Evolutionary conservation across 1,140 invertebrate species (phyloP), one percentile per base, ranked within the genome.

Genomic region (Cyclargus thomasi): DNA sequence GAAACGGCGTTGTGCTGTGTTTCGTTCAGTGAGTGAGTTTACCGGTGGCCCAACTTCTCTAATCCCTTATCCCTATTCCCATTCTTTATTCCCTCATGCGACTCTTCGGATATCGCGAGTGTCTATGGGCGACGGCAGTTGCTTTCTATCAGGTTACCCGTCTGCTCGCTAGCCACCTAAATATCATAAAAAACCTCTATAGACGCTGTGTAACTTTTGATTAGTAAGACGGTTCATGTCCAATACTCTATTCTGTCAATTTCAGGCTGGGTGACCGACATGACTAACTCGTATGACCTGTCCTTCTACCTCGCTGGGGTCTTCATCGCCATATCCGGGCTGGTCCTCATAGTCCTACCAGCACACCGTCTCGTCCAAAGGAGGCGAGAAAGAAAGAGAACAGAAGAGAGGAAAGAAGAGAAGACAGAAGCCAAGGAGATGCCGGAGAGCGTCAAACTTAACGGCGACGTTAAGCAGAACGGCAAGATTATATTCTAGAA

Each of bases 271-370:
- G 86, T 97, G 6, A 95, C 94, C 82, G 96, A 97, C 81, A 91
- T 95, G 5, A 96, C 95, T 0, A 93, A 93, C 35, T 93, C 92
- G 7, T 97, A 97, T 87, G 93, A 96, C 78, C 83, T 95, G n/a
- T 95, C 97, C 0, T 98, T 98, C 90, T 97, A 96, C 87, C 85
- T 96, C 67, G 95, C 96, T 20, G 97, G 97, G 4, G 91, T 96
- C 55, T 97, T 97, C 86, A 96, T 98, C 67, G 93, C 94, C 47
- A 70, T 98, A 17, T 97, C 97, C 67, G 97, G 97, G 4, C 74
- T 94, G 18, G 93, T 98, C 66, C 86, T 98, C 59, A 88, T 96
- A 55, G 82, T 95, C 14, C 82, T 94, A 77, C 94, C 95, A 6
- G 70, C 92, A 0, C 90, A 92, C 68, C 88, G 91, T 66, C 73